These are phyloP conservation scores for Babyrousa celebensis DNA, from an alignment of 2,797 vertebrate genomes.

Conservation along the genomic window DNA sequence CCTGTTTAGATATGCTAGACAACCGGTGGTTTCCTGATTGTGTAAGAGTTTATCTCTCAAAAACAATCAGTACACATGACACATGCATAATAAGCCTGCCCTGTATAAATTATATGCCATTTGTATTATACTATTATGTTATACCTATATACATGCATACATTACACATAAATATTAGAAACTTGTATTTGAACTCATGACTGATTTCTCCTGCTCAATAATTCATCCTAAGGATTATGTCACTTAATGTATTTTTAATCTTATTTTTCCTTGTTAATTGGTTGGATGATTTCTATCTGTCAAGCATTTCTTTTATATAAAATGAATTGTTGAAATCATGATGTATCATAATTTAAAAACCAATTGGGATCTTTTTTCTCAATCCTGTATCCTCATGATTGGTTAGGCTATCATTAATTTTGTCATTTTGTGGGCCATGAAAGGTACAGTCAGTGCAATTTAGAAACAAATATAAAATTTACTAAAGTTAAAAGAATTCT, in stretches of 20 bases:
- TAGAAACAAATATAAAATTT: slow-evolving; percentile 56
- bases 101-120: background rate
- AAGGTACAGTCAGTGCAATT: background rate
- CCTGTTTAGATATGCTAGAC: background rate
- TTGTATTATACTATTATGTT: background rate
- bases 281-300: slow-evolving; percentile 22
- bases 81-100: background rate
- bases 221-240: slow-evolving; percentile 7
- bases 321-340: background rate
- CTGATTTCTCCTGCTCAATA: slow-evolving; percentile 12
- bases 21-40: background rate
- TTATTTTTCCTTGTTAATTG: slow-evolving; percentile 51
- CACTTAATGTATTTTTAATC: background rate
- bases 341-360: slow-evolving; percentile 41
- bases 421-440: slow-evolving; percentile 43
- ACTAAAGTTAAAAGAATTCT: slow-evolving; percentile 1
- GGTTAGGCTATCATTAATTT: slow-evolving; percentile 66
- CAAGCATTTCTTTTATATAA: slow-evolving; percentile 52
- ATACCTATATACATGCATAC: background rate
- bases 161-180: background rate
- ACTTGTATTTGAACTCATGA: background rate
- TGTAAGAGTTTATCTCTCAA: background rate
- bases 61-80: background rate
- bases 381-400: slow-evolving; percentile 9
- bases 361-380: slow-evolving; percentile 20